Percentiles rank a stretch among this genome's conserved stretches.
Evolutionary conservation across 2,888 invertebrate genomes (phyloP).

Genomic region (Elaeidobius kamerunicus): DNA sequence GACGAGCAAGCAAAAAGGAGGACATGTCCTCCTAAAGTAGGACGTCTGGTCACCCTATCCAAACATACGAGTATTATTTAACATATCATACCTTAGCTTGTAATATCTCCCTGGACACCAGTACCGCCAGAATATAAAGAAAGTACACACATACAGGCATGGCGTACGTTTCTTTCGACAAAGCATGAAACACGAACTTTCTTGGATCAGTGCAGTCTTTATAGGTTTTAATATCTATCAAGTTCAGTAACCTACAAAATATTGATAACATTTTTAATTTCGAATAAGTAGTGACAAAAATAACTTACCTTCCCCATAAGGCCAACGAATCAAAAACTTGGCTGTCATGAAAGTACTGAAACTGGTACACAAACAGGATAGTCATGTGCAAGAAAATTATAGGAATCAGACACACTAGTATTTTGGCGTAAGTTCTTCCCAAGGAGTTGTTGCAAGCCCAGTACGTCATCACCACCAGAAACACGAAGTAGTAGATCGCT

Average conservation of each 20-base stretch:
- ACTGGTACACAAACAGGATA: slow-evolving; percentile 16
- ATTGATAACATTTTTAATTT: not conserved
- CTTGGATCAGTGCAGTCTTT: slow-evolving; percentile 23
- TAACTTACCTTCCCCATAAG: slow-evolving; percentile 11
- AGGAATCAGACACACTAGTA: slow-evolving; percentile 10
- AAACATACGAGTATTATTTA: too few relatives aligned
- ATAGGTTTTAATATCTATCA: slow-evolving; percentile 5
- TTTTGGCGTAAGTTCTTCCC: slow-evolving; percentile 9
- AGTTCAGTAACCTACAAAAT: slow-evolving; percentile 17
- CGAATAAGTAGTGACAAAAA: too few relatives aligned
- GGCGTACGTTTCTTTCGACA: not conserved
- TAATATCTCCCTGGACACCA: slow-evolving; percentile 17
- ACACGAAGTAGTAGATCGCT: slow-evolving; percentile 18
- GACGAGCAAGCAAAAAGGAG: too few relatives aligned
- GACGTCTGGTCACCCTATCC: too few relatives aligned
- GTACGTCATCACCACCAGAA: slow-evolving; percentile 16
- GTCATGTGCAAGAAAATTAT: slow-evolving; percentile 13
- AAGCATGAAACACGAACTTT: slow-evolving; percentile 3
- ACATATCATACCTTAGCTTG: slow-evolving; percentile 11
- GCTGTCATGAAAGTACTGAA: slow-evolving; percentile 22
- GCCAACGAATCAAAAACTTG: not conserved
- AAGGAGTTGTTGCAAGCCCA: slow-evolving; percentile 22
- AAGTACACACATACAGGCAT: slow-evolving; percentile 7
- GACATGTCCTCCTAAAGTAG: too few relatives aligned
- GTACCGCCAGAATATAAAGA: slow-evolving; percentile 6